A percentile compares a stretch with the other conserved stretches of the same genome.
phyloP scores from a whole-genome alignment of 2,797 vertebrate genomes.

The Acomys russatus region DNA sequence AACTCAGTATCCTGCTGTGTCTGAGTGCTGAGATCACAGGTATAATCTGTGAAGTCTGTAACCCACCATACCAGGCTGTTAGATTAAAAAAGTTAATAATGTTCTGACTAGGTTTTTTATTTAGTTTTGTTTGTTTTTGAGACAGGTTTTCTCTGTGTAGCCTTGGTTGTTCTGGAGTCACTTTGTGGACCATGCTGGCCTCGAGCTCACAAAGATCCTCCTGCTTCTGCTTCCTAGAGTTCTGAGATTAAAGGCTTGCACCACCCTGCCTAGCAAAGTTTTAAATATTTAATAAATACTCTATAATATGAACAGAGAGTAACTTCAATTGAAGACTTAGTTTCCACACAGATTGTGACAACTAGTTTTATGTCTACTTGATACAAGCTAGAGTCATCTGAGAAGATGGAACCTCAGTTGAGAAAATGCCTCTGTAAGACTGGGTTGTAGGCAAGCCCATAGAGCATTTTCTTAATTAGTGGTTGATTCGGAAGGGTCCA shows the following conservation, averaged over 20 bases:
- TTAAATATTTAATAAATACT: conserved; percentile 61
- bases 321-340: conserved; percentile 59
- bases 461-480: not conserved
- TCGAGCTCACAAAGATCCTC: not conserved
- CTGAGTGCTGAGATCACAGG: not conserved
- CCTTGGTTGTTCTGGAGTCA: not conserved
- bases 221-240: not conserved
- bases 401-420: not conserved
- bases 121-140: not conserved
- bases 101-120: not conserved
- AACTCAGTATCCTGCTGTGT: not conserved
- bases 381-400: not conserved
- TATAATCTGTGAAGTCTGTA: not conserved
- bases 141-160: not conserved
- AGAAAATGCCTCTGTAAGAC: not conserved
- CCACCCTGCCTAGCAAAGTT: not conserved
- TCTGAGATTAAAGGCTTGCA: not conserved
- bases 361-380: not conserved
- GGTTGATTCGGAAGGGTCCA: not conserved
- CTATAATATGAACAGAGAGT: conserved; percentile 44
- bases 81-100: conserved; percentile 30
- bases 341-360: not conserved
- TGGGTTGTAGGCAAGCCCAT: not conserved
- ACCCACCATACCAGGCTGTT: not conserved
- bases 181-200: not conserved